A percentile compares a stretch with the other conserved stretches of the same genome.
These are phyloP conservation scores for Himalopsyche phryganea DNA, from an alignment of 1,140 invertebrate species.

Conservation along the genomic window DNA sequence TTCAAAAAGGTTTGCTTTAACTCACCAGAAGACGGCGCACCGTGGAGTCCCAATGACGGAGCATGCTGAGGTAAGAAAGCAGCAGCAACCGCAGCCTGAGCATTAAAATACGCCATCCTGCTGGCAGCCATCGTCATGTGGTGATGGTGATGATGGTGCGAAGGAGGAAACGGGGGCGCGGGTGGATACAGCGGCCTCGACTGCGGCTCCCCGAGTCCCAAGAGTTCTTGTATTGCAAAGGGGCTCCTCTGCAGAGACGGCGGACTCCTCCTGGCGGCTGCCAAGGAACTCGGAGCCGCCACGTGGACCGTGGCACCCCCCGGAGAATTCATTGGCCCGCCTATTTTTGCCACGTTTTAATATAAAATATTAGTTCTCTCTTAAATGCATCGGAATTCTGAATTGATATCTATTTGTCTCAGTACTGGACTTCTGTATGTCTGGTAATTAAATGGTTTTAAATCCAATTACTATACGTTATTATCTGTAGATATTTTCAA, in stretches of 20 bases:
- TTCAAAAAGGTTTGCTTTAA: no score
- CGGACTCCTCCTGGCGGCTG: slow-evolving; percentile 38
- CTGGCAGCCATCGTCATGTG: slow-evolving; percentile 66
- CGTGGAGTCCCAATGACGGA: slow-evolving; percentile 42
- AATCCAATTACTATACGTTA: no score
- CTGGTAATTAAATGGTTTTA: no score
- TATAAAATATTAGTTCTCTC: background rate
- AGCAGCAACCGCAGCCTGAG: slow-evolving; percentile 81
- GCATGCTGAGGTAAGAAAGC: slow-evolving; percentile 72
- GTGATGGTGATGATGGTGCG: slow-evolving; percentile 44
- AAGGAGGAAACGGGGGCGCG: slow-evolving; percentile 52
- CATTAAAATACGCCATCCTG: slow-evolving; percentile 82
- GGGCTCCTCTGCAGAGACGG: slow-evolving; percentile 75
- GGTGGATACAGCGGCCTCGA: slow-evolving; percentile 45
- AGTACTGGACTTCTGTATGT: no score
- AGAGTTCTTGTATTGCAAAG: slow-evolving; percentile 87
- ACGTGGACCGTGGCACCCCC: slow-evolving; percentile 29
- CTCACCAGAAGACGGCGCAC: slow-evolving; percentile 43
- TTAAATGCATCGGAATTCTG: background rate
- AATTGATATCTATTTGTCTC: no score
- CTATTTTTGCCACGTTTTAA: background rate
- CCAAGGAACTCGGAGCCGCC: slow-evolving; percentile 42
- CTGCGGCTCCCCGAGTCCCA: slow-evolving; percentile 64
- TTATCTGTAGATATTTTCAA: no score
- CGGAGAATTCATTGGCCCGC: slow-evolving; percentile 6